These are phyloP conservation scores for Melanotaenia trifasciata DNA, from an alignment of 2,797 vertebrate genomes.

Conservation along the genomic window DNA sequence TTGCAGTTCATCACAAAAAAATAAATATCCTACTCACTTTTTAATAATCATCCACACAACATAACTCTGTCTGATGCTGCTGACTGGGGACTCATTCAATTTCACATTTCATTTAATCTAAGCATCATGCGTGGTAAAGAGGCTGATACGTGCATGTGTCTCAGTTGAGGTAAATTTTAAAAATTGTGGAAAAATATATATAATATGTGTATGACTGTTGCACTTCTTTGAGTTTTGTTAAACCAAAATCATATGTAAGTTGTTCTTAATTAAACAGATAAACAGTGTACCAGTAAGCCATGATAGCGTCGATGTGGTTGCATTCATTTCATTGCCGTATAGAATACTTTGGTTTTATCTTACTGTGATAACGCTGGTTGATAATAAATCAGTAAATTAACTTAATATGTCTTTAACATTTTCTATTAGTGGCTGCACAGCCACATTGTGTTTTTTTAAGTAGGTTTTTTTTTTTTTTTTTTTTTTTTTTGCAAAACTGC, in stretches of 20 bases:
- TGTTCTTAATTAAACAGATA: not conserved
- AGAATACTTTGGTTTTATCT: too few species aligned
- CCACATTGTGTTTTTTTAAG: too few species aligned
- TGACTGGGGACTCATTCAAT: slow-evolving; percentile 47
- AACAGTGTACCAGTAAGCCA: too few species aligned
- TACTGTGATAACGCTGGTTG: too few species aligned
- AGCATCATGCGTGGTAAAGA: slow-evolving; percentile 25
- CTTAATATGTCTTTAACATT: too few species aligned
- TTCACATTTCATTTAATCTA: slow-evolving; percentile 38
- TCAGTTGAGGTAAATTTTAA: not conserved
- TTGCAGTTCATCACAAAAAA: not conserved
- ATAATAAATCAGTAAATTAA: too few species aligned
- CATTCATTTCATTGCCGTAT: too few species aligned
- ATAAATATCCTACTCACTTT: not conserved
- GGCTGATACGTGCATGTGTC: slow-evolving; percentile 1
- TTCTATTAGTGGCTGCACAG: too few species aligned
- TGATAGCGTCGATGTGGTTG: too few species aligned
- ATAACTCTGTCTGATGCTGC: slow-evolving; percentile 24
- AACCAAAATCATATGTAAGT: slow-evolving; percentile 4
- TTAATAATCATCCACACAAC: slow-evolving; percentile 17
- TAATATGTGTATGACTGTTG: not conserved
- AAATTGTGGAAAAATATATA: not conserved
- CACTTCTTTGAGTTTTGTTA: not conserved
- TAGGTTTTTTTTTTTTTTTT: too few species aligned
- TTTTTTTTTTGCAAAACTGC: too few species aligned